A percentile compares a stretch with the other conserved stretches of the same genome.
These are phyloP conservation scores for Nomada fucata DNA, from an alignment of 2,888 invertebrate species.

Conservation along the genomic window DNA sequence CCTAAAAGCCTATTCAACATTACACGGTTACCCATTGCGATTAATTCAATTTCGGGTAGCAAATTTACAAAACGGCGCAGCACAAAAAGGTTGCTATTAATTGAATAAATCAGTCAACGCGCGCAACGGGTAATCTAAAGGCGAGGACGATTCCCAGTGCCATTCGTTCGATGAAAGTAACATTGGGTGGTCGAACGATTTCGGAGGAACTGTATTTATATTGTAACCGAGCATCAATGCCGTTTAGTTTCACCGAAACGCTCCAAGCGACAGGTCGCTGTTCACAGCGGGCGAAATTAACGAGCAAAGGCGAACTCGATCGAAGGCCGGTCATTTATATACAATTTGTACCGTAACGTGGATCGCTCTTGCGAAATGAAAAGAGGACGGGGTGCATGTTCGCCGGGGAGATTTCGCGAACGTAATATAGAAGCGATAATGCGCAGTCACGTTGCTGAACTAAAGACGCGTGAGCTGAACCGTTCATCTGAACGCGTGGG, in stretches of 20 bases:
- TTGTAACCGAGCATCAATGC: neutral
- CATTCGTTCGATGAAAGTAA: neutral
- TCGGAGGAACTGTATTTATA: neutral
- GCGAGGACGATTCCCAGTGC: neutral
- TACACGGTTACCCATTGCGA: no score
- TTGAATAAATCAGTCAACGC: neutral
- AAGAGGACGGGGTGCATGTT: neutral
- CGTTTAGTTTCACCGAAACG: neutral
- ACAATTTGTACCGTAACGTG: conserved; percentile 13
- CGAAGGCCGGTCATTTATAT: conserved; percentile 28
- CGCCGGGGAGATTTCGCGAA: conserved; percentile 11
- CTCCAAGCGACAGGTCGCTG: conserved; percentile 3
- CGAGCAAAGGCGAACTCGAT: conserved; percentile 13
- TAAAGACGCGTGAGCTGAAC: conserved; percentile 37
- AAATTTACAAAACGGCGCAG: no score
- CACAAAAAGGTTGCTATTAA: no score
- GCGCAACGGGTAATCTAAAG: no score
- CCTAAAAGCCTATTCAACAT: no score
- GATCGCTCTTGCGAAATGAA: conserved; percentile 4
- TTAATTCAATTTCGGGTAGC: no score
- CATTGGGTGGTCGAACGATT: neutral
- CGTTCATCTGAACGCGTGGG: conserved; percentile 55
- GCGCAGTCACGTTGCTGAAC: conserved; percentile 37
- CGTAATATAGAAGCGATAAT: conserved; percentile 48
- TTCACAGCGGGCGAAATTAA: conserved; percentile 12